Evolutionary conservation across 2,888 invertebrate species (phyloP).

Genomic region (Belgica antarctica): DNA sequence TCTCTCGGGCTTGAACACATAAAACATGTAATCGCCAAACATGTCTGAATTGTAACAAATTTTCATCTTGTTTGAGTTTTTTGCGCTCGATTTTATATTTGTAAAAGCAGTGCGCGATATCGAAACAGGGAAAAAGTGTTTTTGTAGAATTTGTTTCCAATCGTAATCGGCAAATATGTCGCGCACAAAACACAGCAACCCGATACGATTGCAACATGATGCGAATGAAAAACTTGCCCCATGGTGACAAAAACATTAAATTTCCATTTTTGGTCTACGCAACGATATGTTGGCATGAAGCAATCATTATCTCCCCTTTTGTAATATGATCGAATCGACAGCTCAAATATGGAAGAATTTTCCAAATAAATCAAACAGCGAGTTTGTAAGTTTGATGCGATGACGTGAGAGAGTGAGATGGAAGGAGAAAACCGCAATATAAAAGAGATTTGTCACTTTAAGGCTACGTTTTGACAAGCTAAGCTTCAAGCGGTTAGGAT

Average conservation of each 20-base stretch:
- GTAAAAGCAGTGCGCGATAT: slow-evolving; percentile 1
- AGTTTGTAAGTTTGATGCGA: slow-evolving; percentile 32
- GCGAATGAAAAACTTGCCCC: slow-evolving; percentile 20
- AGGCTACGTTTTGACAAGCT: background rate
- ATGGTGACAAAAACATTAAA: slow-evolving; percentile 42
- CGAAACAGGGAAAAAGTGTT: slow-evolving; percentile 32
- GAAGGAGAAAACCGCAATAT: background rate
- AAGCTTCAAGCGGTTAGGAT: slow-evolving; percentile 3
- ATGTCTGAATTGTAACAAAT: background rate
- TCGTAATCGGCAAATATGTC: slow-evolving; percentile 18
- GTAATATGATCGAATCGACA: background rate
- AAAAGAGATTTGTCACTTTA: slow-evolving; percentile 40
- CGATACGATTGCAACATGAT: background rate
- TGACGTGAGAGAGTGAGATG: background rate
- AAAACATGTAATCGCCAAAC: slow-evolving; percentile 21
- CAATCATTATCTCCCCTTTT: slow-evolving; percentile 6
- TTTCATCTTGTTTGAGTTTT: too few relatives aligned
- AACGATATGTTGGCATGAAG: slow-evolving; percentile 2
- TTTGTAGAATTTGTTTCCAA: slow-evolving; percentile 27
- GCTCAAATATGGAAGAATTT: slow-evolving; percentile 33
- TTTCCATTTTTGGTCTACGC: slow-evolving; percentile 32
- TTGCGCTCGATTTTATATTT: background rate
- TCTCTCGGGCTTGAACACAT: slow-evolving; percentile 15
- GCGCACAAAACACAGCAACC: background rate
- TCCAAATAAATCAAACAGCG: slow-evolving; percentile 26